Percentiles rank a stretch among this genome's conserved stretches.
Evolutionary conservation across 1,140 invertebrate species (phyloP).

Genomic region (Drosophila sechellia): DNA sequence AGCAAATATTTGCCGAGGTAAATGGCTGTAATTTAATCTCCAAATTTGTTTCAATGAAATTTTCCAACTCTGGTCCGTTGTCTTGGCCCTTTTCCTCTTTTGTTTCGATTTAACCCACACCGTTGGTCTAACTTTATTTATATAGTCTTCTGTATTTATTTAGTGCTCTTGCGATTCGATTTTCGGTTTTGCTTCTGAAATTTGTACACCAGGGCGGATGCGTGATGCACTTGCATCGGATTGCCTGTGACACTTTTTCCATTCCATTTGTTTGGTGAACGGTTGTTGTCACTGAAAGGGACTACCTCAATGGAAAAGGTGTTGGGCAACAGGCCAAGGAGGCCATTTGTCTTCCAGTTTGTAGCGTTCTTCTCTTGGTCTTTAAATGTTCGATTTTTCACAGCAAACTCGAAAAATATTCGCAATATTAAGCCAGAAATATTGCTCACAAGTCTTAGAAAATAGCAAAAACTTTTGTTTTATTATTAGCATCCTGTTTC

Average conservation of each 20-base stretch:
- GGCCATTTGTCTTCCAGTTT: conserved; percentile 7
- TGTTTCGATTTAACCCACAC: conserved; percentile 12
- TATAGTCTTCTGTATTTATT: conserved; percentile 29
- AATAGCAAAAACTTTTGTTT: background rate
- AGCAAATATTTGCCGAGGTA: conserved; percentile 52
- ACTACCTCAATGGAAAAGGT: background rate
- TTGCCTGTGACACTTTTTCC: background rate
- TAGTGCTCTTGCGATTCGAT: conserved; percentile 13
- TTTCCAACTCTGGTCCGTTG: conserved; percentile 28
- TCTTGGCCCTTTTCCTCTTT: conserved; percentile 7
- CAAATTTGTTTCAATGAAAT: conserved; percentile 52
- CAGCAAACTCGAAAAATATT: background rate
- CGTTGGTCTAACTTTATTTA: conserved; percentile 22
- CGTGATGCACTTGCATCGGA: conserved; percentile 28
- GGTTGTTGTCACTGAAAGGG: background rate
- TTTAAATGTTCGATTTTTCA: background rate
- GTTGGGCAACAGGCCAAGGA: background rate
- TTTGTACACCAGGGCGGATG: conserved; percentile 14
- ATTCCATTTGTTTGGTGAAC: background rate
- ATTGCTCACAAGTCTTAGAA: background rate
- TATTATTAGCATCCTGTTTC: too few species aligned
- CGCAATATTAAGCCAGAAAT: background rate
- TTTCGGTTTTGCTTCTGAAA: background rate
- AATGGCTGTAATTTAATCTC: conserved; percentile 54
- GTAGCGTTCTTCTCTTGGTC: background rate